Evolutionary conservation across 1,140 invertebrate species (phyloP).

Genomic region (Plutomurus gul): DNA sequence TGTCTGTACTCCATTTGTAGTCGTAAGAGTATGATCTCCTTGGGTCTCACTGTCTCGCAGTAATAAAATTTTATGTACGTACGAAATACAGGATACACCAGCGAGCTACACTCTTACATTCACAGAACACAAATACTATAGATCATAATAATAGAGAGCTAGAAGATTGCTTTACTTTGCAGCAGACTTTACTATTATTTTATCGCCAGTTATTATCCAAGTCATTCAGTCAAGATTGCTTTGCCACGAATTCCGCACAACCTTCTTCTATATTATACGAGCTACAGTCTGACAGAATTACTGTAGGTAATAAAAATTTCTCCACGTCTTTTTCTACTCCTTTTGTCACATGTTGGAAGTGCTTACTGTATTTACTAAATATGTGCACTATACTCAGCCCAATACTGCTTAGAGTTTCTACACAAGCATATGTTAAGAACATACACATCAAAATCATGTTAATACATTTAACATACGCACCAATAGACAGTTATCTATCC

Average conservation of each 20-base stretch:
- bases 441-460: no score
- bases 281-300: no score
- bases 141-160: not conserved
- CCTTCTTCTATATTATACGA: no score
- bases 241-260: slow-evolving; percentile 9
- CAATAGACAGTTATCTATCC: no score
- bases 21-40: no score
- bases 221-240: slow-evolving; percentile 15
- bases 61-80: not conserved
- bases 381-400: no score
- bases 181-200: not conserved
- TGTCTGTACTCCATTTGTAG: not conserved
- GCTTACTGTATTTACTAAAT: no score
- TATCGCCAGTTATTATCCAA: slow-evolving; percentile 26
- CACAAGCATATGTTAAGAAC: no score
- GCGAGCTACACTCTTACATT: not conserved
- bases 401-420: no score
- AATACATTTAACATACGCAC: no score
- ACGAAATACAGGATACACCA: not conserved
- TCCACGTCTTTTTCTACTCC: slow-evolving; percentile 10
- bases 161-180: not conserved
- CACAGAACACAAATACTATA: not conserved
- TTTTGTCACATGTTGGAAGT: not conserved
- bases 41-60: not conserved
- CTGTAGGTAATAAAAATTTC: slow-evolving; percentile 16